Conservation (phyloP, 2,113 vertebrate species). For the Bostrychus sinensis region DNA sequence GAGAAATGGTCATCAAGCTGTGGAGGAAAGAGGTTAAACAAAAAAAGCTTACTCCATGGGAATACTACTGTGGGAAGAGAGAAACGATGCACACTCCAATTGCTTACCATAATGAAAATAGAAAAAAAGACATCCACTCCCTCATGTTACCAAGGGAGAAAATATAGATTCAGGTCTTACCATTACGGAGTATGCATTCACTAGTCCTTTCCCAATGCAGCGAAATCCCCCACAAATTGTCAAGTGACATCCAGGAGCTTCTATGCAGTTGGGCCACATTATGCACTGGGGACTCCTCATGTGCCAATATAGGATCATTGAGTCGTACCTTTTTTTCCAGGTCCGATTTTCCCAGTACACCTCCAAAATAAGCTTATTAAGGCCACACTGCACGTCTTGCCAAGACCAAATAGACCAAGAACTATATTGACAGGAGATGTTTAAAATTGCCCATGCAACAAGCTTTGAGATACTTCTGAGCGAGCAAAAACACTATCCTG, state of each 20-base stretch:
- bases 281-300: constrained; percentile 95
- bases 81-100: constrained; percentile 89
- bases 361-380: constrained; percentile 91
- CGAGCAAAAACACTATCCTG: constrained; percentile 75
- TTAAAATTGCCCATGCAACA: constrained; percentile 62
- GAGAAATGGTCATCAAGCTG: constrained; percentile 77
- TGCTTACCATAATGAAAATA: constrained; percentile 69
- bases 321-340: constrained; percentile 82
- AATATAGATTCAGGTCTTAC: constrained; percentile 82
- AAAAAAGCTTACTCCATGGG: constrained; percentile 77
- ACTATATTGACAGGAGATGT: constrained; percentile 71
- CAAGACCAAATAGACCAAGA: constrained; percentile 94
- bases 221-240: constrained; percentile 95
- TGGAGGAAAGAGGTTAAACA: constrained; percentile 84
- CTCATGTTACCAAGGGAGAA: constrained; percentile 76
- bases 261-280: constrained; percentile 98
- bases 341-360: constrained; percentile 88
- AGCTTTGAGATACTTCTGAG: constrained; percentile 68
- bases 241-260: constrained; percentile 99
- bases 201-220: constrained; percentile 94
- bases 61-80: constrained; percentile 89
- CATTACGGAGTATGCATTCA: constrained; percentile 92
- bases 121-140: constrained; percentile 71
- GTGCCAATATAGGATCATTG: constrained; percentile 93
- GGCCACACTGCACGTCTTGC: constrained; percentile 99